A percentile compares a stretch with the other conserved stretches of the same genome.
Conservation (phyloP, 2,113 vertebrate genomes). For the Forbesichthys agassizii region DNA sequence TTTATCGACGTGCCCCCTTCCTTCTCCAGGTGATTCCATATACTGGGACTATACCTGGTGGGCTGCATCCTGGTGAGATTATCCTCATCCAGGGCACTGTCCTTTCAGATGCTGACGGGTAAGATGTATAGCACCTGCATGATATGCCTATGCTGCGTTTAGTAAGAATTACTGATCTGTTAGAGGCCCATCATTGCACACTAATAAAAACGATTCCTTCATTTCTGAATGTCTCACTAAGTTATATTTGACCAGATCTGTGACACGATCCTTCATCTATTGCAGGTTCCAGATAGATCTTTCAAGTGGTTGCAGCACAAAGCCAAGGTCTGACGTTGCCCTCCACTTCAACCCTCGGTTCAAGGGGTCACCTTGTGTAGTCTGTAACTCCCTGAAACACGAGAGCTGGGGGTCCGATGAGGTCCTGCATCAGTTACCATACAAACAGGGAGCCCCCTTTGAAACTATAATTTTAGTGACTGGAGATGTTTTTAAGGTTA, state of each 20-base stretch:
- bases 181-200: neutral
- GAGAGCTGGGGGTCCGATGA: slow-evolving; percentile 90
- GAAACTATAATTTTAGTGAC: slow-evolving; percentile 88
- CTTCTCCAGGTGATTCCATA: slow-evolving; percentile 82
- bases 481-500: slow-evolving; percentile 88
- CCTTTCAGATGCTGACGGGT: slow-evolving; percentile 87
- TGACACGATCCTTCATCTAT: neutral
- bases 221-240: neutral
- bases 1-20: slow-evolving; percentile 1
- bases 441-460: slow-evolving; percentile 84
- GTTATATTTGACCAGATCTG: neutral
- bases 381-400: slow-evolving; percentile 86
- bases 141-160: neutral
- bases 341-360: slow-evolving; percentile 94
- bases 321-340: slow-evolving; percentile 88
- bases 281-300: slow-evolving; percentile 93
- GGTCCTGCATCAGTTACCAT: slow-evolving; percentile 85
- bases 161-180: neutral
- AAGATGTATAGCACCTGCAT: neutral
- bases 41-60: slow-evolving; percentile 83
- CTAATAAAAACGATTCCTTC: neutral
- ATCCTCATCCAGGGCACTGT: slow-evolving; percentile 86
- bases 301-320: slow-evolving; percentile 87
- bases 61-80: slow-evolving; percentile 84
- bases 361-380: slow-evolving; percentile 76